These are phyloP conservation scores for Enteromius anoplus DNA, from an alignment of 2,797 vertebrate genomes.

Conservation along the genomic window DNA sequence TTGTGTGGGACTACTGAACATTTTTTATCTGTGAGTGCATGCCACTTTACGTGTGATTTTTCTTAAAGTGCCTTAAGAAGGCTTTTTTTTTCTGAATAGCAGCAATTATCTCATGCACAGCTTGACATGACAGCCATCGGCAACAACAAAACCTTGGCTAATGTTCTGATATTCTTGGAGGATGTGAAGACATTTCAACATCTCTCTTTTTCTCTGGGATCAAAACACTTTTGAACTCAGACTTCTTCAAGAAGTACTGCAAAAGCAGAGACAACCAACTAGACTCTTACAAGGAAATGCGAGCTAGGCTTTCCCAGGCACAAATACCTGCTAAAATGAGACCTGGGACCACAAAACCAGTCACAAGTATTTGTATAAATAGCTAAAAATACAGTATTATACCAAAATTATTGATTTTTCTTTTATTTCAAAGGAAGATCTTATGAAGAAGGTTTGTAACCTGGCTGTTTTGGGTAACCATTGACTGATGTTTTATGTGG, in stretches of 20 bases:
- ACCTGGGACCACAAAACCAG: no score
- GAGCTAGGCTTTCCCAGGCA: not conserved
- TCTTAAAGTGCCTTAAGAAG: not conserved
- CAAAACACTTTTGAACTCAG: not conserved
- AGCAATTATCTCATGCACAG: conserved; percentile 21
- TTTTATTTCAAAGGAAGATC: no score
- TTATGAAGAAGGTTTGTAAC: no score
- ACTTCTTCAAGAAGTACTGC: not conserved
- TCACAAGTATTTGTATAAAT: no score
- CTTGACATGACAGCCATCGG: conserved; percentile 28
- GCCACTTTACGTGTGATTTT: not conserved
- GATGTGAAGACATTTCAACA: conserved; percentile 15
- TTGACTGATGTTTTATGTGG: not conserved
- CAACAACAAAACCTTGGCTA: conserved; percentile 14
- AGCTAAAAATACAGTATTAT: no score
- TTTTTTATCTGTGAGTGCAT: conserved; percentile 5
- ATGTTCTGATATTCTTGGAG: conserved; percentile 22
- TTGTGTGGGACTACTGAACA: not conserved
- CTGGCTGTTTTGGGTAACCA: no score
- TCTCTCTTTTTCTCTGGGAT: conserved; percentile 12
- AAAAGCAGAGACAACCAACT: not conserved
- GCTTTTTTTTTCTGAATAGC: not conserved
- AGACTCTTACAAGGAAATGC: not conserved
- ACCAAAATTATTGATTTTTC: no score
- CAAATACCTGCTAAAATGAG: not conserved